phyloP scores from a whole-genome alignment of 2,113 vertebrate genomes.

The Podiceps cristatus region DNA sequence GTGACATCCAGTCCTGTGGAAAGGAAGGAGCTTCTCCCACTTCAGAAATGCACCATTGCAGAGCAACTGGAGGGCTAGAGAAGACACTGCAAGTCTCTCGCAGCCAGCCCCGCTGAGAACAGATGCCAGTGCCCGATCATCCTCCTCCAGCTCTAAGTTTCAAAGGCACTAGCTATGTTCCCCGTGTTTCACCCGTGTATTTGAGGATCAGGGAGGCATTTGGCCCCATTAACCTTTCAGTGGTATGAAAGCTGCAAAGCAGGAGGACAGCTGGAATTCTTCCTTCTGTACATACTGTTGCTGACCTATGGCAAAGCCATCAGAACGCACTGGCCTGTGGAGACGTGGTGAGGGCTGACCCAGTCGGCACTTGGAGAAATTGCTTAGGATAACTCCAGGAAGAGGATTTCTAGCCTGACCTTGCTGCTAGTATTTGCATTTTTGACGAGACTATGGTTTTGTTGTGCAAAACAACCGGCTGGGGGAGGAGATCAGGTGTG shows the following conservation, averaged over 20 bases:
- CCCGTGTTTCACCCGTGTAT: neutral
- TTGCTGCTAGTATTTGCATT: neutral
- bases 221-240: neutral
- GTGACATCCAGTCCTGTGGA: neutral
- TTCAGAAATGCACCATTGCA: neutral
- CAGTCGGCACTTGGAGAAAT: neutral
- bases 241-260: slow-evolving; percentile 13
- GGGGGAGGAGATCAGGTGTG: neutral
- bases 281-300: accelerated
- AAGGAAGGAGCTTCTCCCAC: neutral
- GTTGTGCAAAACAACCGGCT: accelerated
- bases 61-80: slow-evolving; percentile 10
- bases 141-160: neutral
- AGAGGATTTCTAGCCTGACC: neutral
- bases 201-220: slow-evolving; percentile 28
- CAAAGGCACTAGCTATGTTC: neutral
- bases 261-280: slow-evolving; percentile 27
- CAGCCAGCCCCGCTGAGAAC: accelerated
- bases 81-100: neutral
- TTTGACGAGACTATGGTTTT: neutral
- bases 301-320: neutral
- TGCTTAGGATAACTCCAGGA: neutral
- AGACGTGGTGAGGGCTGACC: neutral
- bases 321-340: neutral
- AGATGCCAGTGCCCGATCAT: neutral